Evolutionary conservation across 2,113 vertebrate species (phyloP).

Genomic region (Aldabrachelys gigantea): DNA sequence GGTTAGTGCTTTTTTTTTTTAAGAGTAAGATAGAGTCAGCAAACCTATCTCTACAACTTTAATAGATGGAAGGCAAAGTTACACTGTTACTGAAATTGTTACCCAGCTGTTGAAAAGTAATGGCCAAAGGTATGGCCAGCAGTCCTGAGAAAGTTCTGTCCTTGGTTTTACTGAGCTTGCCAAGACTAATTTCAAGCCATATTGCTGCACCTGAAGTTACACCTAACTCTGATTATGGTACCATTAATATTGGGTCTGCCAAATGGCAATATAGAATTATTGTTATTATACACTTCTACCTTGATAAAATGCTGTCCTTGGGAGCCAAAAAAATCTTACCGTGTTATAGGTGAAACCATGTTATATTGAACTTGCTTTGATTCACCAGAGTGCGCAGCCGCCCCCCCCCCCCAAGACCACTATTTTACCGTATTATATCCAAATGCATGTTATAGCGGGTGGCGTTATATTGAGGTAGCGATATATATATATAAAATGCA

Average conservation of each 20-base stretch:
- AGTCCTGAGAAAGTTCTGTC: neutral
- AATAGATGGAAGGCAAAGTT: neutral
- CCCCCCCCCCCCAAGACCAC: too few relatives aligned
- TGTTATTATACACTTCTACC: too few relatives aligned
- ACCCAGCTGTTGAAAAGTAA: accelerated
- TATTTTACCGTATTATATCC: too few relatives aligned
- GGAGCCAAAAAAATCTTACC: too few relatives aligned
- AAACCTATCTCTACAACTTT: neutral
- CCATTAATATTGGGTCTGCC: neutral
- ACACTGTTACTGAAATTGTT: neutral
- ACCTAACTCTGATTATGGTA: neutral
- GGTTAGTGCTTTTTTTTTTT: neutral
- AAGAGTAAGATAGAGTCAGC: neutral
- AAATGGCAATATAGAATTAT: neutral
- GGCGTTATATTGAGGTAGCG: too few relatives aligned
- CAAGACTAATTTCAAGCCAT: neutral
- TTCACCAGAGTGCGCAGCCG: too few relatives aligned
- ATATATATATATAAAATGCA: neutral
- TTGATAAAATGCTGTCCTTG: too few relatives aligned
- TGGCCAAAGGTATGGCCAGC: neutral
- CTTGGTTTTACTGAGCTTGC: neutral
- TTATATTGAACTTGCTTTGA: too few relatives aligned
- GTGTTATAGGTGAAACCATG: too few relatives aligned
- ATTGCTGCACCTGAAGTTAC: neutral
- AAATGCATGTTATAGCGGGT: too few relatives aligned